Conservation (phyloP, 2,113 vertebrate genomes). For the Opisthocomus hoazin region DNA sequence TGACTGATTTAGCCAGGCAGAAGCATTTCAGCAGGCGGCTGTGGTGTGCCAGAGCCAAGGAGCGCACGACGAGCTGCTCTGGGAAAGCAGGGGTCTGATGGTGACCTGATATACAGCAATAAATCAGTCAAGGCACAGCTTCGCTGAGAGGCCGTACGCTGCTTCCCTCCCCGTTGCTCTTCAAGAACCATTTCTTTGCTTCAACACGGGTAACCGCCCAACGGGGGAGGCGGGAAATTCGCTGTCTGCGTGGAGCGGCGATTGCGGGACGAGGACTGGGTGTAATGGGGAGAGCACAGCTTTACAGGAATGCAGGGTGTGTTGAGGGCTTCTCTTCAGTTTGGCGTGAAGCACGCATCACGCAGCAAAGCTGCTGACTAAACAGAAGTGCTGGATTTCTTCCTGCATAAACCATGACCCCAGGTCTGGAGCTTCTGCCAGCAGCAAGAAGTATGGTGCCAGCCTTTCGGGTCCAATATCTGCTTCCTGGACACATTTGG, state of each 20-base stretch:
- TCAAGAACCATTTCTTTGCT: no score
- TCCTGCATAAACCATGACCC: neutral
- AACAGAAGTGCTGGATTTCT: neutral
- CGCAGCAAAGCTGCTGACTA: neutral
- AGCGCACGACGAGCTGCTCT: no score
- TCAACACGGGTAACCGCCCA: no score
- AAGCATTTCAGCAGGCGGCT: no score
- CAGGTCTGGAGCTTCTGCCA: neutral
- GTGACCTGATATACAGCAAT: no score
- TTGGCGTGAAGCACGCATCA: neutral
- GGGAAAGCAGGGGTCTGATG: no score
- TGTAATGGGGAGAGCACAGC: neutral
- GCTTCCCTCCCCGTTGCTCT: no score
- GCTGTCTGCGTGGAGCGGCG: neutral
- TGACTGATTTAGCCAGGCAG: no score
- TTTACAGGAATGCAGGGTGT: neutral
- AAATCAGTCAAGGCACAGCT: no score
- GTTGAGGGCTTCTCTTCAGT: neutral
- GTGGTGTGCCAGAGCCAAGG: no score
- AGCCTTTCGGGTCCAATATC: neutral
- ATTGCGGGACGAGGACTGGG: neutral
- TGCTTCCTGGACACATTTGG: neutral
- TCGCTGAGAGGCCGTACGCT: no score
- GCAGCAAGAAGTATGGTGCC: rapidly evolving
- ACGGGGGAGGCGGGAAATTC: constrained; percentile 6